Evolutionary conservation across 2,888 invertebrate species (phyloP).

Genomic region (Orthosia incerta): DNA sequence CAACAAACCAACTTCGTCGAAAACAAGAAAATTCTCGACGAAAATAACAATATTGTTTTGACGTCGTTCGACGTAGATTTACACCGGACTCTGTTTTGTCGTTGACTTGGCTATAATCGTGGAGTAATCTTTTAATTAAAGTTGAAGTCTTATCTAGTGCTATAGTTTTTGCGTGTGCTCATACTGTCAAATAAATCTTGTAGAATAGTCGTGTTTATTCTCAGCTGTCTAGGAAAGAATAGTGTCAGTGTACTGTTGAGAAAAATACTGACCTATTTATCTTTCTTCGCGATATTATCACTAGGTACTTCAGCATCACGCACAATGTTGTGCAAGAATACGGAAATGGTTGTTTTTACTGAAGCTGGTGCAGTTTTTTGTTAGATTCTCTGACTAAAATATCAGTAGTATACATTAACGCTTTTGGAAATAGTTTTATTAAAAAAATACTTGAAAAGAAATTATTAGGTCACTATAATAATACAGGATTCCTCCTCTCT

Average conservation of each 20-base stretch:
- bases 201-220: slow-evolving; percentile 46
- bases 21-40: slow-evolving; percentile 67
- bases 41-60: slow-evolving; percentile 69
- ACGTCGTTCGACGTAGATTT: slow-evolving; percentile 50
- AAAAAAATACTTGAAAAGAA: too few relatives aligned
- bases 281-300: slow-evolving; percentile 21
- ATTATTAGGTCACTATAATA: neutral
- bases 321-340: slow-evolving; percentile 1
- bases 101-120: slow-evolving; percentile 56
- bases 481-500: too few relatives aligned
- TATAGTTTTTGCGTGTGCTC: slow-evolving; percentile 37
- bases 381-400: neutral
- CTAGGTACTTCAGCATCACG: slow-evolving; percentile 5
- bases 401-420: neutral
- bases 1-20: slow-evolving; percentile 66
- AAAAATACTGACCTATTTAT: slow-evolving; percentile 51
- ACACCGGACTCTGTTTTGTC: slow-evolving; percentile 37
- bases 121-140: slow-evolving; percentile 63
- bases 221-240: slow-evolving; percentile 28
- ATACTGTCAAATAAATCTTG: slow-evolving; percentile 48
- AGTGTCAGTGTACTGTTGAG: slow-evolving; percentile 13
- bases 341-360: neutral
- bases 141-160: slow-evolving; percentile 40
- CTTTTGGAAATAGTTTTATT: neutral
- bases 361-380: neutral